phyloP scores from a whole-genome alignment of 2,113 vertebrate genomes.

The Galemys pyrenaicus region DNA sequence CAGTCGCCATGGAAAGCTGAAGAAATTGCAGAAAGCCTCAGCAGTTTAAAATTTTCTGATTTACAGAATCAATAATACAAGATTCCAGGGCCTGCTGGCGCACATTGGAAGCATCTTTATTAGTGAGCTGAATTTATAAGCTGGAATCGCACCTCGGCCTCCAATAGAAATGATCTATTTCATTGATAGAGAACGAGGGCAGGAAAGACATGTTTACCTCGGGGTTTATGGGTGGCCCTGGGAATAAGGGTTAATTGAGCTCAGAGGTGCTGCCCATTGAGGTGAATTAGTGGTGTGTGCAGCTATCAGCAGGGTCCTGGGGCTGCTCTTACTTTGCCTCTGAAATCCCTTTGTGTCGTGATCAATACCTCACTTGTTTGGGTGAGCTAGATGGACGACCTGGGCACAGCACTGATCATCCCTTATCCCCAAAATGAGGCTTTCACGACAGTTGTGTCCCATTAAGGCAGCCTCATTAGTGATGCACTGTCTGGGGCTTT shows the following conservation, averaged over 20 bases:
- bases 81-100: constrained; percentile 37
- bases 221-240: constrained; percentile 86
- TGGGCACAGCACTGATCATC: constrained; percentile 74
- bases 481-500: not conserved
- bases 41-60: constrained; percentile 63
- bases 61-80: constrained; percentile 60
- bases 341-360: constrained; percentile 80
- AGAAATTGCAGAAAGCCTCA: constrained; percentile 63
- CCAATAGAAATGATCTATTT: constrained; percentile 83
- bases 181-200: constrained; percentile 81
- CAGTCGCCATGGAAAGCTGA: constrained; percentile 54
- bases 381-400: constrained; percentile 76
- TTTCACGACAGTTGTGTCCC: constrained; percentile 60
- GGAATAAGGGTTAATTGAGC: constrained; percentile 88
- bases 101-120: constrained; percentile 70
- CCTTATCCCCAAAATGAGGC: constrained; percentile 75
- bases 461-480: constrained; percentile 69
- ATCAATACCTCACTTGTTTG: constrained; percentile 84
- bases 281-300: constrained; percentile 85
- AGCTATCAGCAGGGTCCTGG: constrained; percentile 82
- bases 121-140: constrained; percentile 79
- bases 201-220: constrained; percentile 80
- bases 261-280: constrained; percentile 84
- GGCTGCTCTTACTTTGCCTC: constrained; percentile 81
- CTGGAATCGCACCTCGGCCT: constrained; percentile 67